phyloP scores from a whole-genome alignment of 1,140 invertebrate genomes.

The Trigoniulus corallinus region DNA sequence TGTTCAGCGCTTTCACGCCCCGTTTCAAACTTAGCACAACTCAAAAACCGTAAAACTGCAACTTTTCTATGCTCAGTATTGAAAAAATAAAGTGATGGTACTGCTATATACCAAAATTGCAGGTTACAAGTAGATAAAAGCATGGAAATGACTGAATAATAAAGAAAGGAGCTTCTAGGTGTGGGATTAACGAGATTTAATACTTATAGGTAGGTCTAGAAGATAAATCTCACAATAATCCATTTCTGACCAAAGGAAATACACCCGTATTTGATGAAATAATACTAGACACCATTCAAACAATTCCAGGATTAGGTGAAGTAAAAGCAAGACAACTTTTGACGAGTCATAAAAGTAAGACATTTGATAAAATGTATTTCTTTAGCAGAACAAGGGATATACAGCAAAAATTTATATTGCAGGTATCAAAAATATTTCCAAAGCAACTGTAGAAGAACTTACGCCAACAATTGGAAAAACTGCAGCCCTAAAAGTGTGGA shows the following conservation, averaged over 20 bases:
- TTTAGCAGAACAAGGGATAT: not conserved
- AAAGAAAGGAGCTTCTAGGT: no score
- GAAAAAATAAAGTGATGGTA: no score
- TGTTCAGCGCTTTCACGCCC: not conserved
- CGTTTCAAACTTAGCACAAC: no score
- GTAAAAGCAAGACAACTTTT: slow-evolving; percentile 3
- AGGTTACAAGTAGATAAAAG: no score
- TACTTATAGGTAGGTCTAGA: no score
- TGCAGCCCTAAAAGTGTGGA: not conserved
- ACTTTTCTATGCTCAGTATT: no score
- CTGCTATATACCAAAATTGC: no score
- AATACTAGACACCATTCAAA: not conserved
- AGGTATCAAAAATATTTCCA: not conserved
- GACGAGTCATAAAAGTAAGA: not conserved
- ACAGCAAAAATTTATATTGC: not conserved
- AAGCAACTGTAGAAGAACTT: not conserved
- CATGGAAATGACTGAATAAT: not conserved
- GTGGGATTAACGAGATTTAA: no score
- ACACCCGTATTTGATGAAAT: not conserved
- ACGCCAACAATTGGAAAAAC: not conserved
- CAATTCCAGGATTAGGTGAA: not conserved
- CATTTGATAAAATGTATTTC: not conserved
- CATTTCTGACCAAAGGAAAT: not conserved
- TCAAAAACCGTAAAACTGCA: no score
- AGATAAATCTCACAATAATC: no score